These are phyloP conservation scores for Hemichromis elongatus DNA, from an alignment of 2,113 vertebrate species.

Conservation along the genomic window DNA sequence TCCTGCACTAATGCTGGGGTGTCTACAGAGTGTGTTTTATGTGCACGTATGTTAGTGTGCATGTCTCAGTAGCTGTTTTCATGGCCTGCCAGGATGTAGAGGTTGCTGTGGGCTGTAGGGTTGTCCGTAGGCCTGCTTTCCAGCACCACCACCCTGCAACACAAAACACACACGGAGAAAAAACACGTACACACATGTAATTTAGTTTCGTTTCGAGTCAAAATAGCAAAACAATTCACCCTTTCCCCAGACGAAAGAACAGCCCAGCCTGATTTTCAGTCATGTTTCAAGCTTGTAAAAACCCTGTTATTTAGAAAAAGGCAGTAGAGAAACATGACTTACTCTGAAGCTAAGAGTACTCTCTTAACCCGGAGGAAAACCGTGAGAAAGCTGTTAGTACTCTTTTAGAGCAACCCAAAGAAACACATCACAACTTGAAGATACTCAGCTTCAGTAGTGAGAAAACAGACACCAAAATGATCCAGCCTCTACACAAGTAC, in stretches of 20 bases:
- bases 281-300: not conserved
- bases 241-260: not conserved
- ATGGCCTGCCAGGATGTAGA: conserved; percentile 97
- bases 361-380: not conserved
- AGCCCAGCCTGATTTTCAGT: not conserved
- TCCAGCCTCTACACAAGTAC: not conserved
- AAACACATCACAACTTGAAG: not conserved
- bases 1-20: conserved; percentile 14
- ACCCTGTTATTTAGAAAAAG: conserved; percentile 7
- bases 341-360: not conserved
- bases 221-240: not conserved
- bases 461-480: not conserved
- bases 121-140: conserved; percentile 97
- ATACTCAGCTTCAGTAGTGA: not conserved
- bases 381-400: not conserved
- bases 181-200: not conserved
- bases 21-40: conserved; percentile 1
- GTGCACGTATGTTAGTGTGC: not conserved
- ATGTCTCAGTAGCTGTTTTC: conserved; percentile 96
- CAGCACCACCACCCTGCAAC: conserved; percentile 91
- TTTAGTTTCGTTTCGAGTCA: not conserved
- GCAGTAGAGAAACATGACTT: not conserved
- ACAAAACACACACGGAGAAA: conserved; percentile 10
- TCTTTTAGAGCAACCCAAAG: not conserved
- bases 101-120: conserved; percentile 96